Evolutionary conservation across 2,888 invertebrate genomes (phyloP), one percentile per base, ranked within the genome.

Genomic region (Luperina testacea): DNA sequence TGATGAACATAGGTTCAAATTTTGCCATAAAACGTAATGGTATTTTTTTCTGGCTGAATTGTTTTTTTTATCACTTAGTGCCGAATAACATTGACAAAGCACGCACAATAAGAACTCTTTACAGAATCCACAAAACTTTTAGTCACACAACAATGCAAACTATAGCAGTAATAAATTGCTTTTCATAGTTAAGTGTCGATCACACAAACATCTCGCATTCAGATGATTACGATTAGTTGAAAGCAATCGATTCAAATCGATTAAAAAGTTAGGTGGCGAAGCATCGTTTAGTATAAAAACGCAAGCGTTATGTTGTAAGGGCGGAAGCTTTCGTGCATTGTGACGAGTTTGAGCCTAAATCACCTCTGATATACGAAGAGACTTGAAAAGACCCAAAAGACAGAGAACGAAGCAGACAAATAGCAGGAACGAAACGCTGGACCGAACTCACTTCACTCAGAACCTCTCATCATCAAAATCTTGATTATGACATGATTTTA

Each of bases 181-280:
- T 83, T 85, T 88, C 69, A 53, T 72, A 83, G 80, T 89, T 84
- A 85, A 87, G 76, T 88, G 88, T 92, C 92, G 88, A 91, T 92
- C 95, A 94, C 90, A 92, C 95, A 94, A 87, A 92, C 95, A 92
- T 95, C 94, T 92, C 93, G 89, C 95, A 94, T 92, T 94, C 95
- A 94, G 83, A 93, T 88, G 87, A 89, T 90, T 89, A 91, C 86
- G 89, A 81, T 89, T 89, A 81, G 89, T 85, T 65, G 82, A 38
- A 85, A 87, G 91, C 91, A 67, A 86, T 84, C 86, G 88, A 86
- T 85, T 75, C 27, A 65, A 68, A 81, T 81, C 82, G 75, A 82
- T 79, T 67, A 69, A 69, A 87, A 68, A 73, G 77, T 77, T 83
- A 76, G 75, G 38, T 77, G 71, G 67, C 78, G 27, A 89, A 90